Conservation (phyloP, 92 coral and sea anemone genomes). For the Palythoa grandis region DNA sequence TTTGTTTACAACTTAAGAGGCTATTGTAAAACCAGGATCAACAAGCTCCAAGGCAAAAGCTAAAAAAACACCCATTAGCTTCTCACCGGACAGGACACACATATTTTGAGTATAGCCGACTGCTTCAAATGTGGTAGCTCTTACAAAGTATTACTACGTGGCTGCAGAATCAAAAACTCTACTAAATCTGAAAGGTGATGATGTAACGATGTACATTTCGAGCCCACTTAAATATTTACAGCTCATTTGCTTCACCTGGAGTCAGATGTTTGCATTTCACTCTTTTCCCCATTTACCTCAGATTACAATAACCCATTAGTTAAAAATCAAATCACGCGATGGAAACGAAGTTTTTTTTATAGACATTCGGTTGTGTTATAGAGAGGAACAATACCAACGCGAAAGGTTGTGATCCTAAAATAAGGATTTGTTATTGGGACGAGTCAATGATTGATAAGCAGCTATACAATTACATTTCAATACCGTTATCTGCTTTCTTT, state of each 20-base stretch:
- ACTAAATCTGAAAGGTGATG: not conserved
- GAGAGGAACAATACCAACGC: not conserved
- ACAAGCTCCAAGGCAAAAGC: too few relatives aligned
- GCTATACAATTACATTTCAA: not conserved
- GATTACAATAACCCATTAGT: not conserved
- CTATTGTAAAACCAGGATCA: too few relatives aligned
- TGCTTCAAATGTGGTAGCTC: too few relatives aligned
- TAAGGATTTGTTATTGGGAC: not conserved
- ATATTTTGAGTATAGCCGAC: too few relatives aligned
- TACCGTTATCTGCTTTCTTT: not conserved
- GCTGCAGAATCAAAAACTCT: not conserved
- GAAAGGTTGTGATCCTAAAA: not conserved
- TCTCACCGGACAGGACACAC: too few relatives aligned
- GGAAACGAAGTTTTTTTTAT: not conserved
- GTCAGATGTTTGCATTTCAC: not conserved
- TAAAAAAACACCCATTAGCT: too few relatives aligned
- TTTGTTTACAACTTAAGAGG: too few relatives aligned
- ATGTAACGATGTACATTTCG: not conserved
- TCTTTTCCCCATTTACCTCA: not conserved
- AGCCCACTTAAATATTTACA: not conserved
- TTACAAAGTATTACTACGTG: not conserved
- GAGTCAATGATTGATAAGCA: not conserved
- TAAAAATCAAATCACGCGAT: not conserved
- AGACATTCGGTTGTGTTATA: not conserved
- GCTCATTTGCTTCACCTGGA: not conserved